phyloP scores from a whole-genome alignment of 2,797 vertebrate genomes.

The Oceanodroma leucorhoa region DNA sequence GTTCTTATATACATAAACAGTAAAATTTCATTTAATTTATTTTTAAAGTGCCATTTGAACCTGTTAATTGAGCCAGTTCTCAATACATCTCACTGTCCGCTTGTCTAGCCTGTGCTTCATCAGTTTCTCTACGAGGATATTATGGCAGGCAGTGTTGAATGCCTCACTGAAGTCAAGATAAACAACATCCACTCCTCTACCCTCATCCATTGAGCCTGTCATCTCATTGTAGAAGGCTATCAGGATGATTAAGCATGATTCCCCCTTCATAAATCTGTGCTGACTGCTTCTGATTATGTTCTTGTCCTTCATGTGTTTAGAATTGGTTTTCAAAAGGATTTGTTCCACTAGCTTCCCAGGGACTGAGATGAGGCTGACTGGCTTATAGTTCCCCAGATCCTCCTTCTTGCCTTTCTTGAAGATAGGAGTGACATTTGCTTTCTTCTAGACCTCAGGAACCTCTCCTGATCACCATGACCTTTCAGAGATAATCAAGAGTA shows the following conservation, averaged over 20 bases:
- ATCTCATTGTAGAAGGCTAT: background rate
- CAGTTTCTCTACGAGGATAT: background rate
- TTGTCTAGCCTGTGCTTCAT: background rate
- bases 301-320: background rate
- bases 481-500: background rate
- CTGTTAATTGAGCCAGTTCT: background rate
- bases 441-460: background rate
- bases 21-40: background rate
- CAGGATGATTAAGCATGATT: background rate
- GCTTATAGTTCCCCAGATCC: background rate
- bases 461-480: background rate
- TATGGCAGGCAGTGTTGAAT: background rate
- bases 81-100: rapidly evolving
- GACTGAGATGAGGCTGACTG: background rate
- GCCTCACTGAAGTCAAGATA: background rate
- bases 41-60: background rate
- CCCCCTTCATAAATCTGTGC: background rate
- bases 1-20: background rate
- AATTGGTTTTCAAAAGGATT: background rate
- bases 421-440: background rate
- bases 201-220: background rate
- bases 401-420: background rate
- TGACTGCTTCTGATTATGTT: background rate
- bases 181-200: background rate
- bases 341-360: background rate